phyloP scores from a whole-genome alignment of 2,888 invertebrate species.

The Dorcus parallelipipedus region DNA sequence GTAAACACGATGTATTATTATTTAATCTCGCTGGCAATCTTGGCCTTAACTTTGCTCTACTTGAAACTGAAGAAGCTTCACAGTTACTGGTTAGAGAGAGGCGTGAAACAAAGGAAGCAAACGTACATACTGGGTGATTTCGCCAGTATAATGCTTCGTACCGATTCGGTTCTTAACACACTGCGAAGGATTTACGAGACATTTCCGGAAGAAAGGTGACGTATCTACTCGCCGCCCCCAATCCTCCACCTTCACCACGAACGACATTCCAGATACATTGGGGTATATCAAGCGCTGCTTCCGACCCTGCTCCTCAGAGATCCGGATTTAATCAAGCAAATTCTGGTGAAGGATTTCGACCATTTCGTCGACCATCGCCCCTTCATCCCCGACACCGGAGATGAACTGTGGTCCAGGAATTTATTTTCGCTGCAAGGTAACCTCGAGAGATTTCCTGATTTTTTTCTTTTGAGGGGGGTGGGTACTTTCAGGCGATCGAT shows the following conservation, averaged over 20 bases:
- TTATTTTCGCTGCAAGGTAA: conserved; percentile 17
- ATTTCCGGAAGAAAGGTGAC: conserved; percentile 17
- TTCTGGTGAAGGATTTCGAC: conserved; percentile 45
- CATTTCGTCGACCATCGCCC: conserved; percentile 40
- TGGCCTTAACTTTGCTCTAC: too few species aligned
- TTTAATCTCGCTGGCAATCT: too few species aligned
- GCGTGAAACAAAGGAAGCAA: conserved; percentile 16
- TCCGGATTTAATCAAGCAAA: conserved; percentile 40
- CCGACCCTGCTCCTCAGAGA: conserved; percentile 31
- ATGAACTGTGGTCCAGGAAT: conserved; percentile 25
- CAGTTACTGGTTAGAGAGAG: conserved; percentile 16
- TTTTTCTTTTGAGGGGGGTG: too few species aligned
- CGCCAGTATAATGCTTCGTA: conserved; percentile 3
- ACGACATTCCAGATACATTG: conserved; percentile 28
- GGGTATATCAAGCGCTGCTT: conserved; percentile 25
- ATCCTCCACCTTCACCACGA: too few species aligned
- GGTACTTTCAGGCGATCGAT: conserved; percentile 21
- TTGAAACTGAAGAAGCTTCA: conserved; percentile 11
- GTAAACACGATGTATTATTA: too few species aligned
- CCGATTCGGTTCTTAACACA: conserved; percentile 3
- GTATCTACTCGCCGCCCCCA: too few species aligned
- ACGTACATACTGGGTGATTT: conserved; percentile 20
- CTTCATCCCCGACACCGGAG: conserved; percentile 29
- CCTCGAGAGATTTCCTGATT: too few species aligned
- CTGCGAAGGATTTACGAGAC: conserved; percentile 8